Evolutionary conservation across 2,113 vertebrate species (phyloP).

Genomic region (Lepus europaeus): DNA sequence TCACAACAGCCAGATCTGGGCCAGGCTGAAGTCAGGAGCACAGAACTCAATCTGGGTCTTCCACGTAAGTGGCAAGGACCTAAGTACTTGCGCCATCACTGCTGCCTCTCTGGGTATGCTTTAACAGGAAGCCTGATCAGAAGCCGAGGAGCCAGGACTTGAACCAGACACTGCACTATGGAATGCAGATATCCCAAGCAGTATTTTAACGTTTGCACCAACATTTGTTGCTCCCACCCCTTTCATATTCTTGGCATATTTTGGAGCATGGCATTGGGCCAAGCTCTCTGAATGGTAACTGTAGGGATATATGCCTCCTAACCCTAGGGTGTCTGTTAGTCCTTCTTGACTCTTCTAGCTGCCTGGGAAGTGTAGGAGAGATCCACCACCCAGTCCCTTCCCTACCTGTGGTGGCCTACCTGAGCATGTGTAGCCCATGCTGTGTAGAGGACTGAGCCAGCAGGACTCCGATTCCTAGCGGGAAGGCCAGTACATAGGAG

Average conservation of each 20-base stretch:
- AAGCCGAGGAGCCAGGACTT: too few species aligned
- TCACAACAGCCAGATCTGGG: too few species aligned
- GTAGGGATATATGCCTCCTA: neutral
- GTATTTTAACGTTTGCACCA: too few species aligned
- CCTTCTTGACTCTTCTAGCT: neutral
- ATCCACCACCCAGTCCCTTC: neutral
- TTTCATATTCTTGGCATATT: constrained; percentile 20
- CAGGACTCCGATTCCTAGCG: neutral
- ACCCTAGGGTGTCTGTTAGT: neutral
- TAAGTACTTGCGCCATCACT: too few species aligned
- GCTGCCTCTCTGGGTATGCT: too few species aligned
- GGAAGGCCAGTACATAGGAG: neutral
- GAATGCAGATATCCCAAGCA: too few species aligned
- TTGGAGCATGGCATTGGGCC: neutral
- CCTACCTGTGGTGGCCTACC: neutral
- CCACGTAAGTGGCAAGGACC: too few species aligned
- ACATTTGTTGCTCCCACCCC: neutral
- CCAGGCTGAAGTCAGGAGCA: too few species aligned
- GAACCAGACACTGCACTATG: too few species aligned
- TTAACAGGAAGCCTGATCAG: too few species aligned
- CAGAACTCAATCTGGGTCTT: too few species aligned
- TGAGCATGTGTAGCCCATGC: neutral
- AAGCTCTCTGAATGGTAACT: neutral
- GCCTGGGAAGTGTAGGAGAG: neutral
- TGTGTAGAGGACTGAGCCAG: neutral